Evolutionary conservation across 2,113 vertebrate species (phyloP).

Genomic region (Hippolais icterina): DNA sequence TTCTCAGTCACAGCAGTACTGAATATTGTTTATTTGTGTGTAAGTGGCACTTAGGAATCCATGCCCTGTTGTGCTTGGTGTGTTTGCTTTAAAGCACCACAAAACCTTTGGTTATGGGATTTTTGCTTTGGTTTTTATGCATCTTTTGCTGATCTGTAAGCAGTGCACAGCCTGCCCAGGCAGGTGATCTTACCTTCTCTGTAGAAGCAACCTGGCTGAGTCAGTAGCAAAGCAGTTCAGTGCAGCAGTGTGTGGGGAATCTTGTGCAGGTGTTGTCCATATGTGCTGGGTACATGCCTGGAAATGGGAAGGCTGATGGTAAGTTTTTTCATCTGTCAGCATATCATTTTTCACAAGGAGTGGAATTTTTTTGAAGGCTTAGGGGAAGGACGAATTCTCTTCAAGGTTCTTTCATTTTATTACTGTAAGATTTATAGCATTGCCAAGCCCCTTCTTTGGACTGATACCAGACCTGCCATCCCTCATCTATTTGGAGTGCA

Average conservation of each 20-base stretch:
- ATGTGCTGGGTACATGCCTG: constrained; percentile 38
- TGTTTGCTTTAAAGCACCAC: neutral
- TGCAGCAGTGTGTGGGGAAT: neutral
- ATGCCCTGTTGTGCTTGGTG: neutral
- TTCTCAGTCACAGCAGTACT: neutral
- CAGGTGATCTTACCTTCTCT: neutral
- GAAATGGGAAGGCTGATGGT: neutral
- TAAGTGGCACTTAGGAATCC: neutral
- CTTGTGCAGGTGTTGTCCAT: constrained; percentile 28
- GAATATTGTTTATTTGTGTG: constrained; percentile 19
- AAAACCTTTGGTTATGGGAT: neutral
- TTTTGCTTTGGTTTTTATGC: neutral
- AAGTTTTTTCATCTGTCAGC: constrained; percentile 40
- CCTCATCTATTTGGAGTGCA: neutral
- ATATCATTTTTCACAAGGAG: constrained; percentile 38
- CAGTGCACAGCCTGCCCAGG: neutral
- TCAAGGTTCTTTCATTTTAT: constrained; percentile 42
- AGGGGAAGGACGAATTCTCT: constrained; percentile 9
- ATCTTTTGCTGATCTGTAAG: neutral
- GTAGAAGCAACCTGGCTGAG: neutral
- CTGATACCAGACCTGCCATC: constrained; percentile 33
- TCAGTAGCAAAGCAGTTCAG: neutral
- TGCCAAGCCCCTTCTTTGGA: constrained; percentile 22
- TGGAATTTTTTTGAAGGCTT: constrained; percentile 57
- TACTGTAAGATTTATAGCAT: constrained; percentile 43